Evolutionary conservation across 2,113 vertebrate genomes (phyloP).

Genomic region (Sarotherodon lohbergeri): DNA sequence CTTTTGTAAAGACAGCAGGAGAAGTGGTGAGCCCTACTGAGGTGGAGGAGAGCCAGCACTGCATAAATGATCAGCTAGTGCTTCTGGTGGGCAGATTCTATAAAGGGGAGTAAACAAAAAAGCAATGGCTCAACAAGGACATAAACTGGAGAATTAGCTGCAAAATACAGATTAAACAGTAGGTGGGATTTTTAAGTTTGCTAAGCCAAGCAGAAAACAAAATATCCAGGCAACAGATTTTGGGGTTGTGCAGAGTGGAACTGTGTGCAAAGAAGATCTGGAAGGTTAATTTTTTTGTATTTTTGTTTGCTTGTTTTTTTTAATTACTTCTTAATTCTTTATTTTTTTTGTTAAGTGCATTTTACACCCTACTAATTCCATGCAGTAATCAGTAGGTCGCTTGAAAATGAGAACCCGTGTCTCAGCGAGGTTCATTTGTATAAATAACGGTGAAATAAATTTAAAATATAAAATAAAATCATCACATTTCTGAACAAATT

Average conservation of each 20-base stretch:
- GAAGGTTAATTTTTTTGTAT: neutral
- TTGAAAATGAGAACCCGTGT: neutral
- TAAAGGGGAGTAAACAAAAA: neutral
- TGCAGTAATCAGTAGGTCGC: neutral
- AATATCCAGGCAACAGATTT: neutral
- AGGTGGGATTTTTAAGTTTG: neutral
- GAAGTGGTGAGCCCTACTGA: neutral
- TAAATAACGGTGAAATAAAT: neutral
- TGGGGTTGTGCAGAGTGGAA: neutral
- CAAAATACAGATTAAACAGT: neutral
- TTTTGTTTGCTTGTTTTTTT: neutral
- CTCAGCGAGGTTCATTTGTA: neutral
- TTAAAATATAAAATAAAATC: neutral
- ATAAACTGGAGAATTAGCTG: neutral
- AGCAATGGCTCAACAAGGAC: neutral
- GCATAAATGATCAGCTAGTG: neutral
- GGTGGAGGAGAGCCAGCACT: neutral
- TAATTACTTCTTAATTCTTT: neutral
- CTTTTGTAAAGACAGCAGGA: neutral
- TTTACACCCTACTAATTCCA: neutral
- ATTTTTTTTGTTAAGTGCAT: neutral
- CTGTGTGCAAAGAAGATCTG: neutral
- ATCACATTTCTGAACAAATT: neutral
- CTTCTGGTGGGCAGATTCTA: neutral
- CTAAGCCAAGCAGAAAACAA: neutral